Evolutionary conservation across 2,797 vertebrate genomes (phyloP).

Genomic region (Hyperoplus immaculatus): DNA sequence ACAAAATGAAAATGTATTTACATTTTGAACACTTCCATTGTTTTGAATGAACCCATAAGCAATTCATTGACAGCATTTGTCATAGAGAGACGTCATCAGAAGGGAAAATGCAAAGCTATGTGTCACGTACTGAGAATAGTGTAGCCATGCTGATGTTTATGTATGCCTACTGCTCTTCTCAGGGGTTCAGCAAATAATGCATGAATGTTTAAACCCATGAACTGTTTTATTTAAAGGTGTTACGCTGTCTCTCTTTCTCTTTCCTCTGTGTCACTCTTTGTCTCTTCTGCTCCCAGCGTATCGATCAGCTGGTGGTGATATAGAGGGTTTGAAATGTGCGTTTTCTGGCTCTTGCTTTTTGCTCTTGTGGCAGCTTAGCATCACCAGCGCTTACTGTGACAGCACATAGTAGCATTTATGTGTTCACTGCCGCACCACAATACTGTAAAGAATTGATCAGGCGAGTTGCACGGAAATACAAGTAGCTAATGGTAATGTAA

Average conservation of each 20-base stretch:
- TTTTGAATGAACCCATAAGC: neutral
- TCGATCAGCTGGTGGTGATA: constrained; percentile 80
- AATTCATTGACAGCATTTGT: neutral
- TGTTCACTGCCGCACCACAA: constrained; percentile 74
- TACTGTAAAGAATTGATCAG: constrained; percentile 10
- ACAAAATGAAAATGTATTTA: neutral
- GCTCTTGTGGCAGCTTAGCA: constrained; percentile 72
- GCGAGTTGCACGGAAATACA: constrained; percentile 7
- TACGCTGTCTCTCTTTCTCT: constrained; percentile 43
- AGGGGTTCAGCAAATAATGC: constrained; percentile 12
- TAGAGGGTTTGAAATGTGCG: constrained; percentile 89
- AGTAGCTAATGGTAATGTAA: constrained; percentile 17
- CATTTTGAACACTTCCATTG: neutral
- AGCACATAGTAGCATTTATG: constrained; percentile 36
- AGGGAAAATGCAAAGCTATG: constrained; percentile 2
- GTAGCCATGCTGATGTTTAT: neutral
- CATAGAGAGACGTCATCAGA: neutral
- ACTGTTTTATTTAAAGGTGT: constrained; percentile 47
- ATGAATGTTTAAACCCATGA: constrained; percentile 14
- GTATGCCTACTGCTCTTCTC: neutral
- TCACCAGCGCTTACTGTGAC: constrained; percentile 42
- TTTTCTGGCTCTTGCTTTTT: constrained; percentile 72
- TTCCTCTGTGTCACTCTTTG: constrained; percentile 47
- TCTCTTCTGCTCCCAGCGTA: constrained; percentile 79
- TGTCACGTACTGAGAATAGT: neutral